Conservation (phyloP, 2,888 invertebrate species). For the Apamea anceps region DNA sequence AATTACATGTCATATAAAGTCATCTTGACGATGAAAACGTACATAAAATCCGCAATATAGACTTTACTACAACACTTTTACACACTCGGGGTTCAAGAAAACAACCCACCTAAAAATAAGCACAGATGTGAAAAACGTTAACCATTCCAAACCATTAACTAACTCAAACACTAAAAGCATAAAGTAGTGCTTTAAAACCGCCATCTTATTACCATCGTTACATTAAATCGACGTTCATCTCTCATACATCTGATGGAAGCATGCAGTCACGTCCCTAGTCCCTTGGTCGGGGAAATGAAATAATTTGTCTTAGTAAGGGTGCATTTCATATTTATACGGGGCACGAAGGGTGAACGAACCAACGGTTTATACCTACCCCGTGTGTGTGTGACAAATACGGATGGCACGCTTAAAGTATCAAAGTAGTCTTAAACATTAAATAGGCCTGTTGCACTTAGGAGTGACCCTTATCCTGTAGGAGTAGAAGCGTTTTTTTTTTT, state of each 20-base stretch:
- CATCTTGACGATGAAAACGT: neutral
- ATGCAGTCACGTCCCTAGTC: conserved; percentile 86
- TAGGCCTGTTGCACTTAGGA: conserved; percentile 26
- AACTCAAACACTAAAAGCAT: conserved; percentile 60
- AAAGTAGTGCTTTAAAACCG: conserved; percentile 65
- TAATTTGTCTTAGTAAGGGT: conserved; percentile 89
- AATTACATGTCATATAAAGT: neutral
- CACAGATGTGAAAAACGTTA: conserved; percentile 52
- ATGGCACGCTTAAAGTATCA: conserved; percentile 55
- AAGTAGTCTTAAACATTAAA: conserved; percentile 50
- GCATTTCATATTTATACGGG: conserved; percentile 87
- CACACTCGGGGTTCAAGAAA: neutral
- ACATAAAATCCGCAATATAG: neutral
- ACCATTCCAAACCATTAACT: conserved; percentile 46
- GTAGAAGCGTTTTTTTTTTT: neutral
- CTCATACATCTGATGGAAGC: conserved; percentile 80
- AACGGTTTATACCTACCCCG: conserved; percentile 71
- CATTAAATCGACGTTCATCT: conserved; percentile 81
- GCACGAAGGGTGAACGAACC: conserved; percentile 83
- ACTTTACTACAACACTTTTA: neutral
- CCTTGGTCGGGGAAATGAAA: conserved; percentile 89
- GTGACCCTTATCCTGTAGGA: conserved; percentile 7
- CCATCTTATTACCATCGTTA: conserved; percentile 78
- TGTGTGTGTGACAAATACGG: conserved; percentile 66
- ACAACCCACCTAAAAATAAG: conserved; percentile 4